Evolutionary conservation across 2,113 vertebrate species (phyloP), one percentile per base, ranked within the genome.

Genomic region (Paradisaea rubra): DNA sequence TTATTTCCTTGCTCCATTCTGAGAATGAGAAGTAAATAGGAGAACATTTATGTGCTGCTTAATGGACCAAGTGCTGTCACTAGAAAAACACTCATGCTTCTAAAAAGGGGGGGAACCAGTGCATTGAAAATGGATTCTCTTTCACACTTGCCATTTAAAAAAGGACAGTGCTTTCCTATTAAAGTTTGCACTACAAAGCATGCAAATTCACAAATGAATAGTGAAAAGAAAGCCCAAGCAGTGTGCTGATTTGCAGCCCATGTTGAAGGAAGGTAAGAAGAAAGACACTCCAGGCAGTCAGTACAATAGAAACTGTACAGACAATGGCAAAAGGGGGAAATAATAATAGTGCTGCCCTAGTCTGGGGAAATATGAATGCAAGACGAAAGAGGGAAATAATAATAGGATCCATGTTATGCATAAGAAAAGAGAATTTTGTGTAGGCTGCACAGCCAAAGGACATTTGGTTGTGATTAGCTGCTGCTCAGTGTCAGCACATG

Each of bases 341-440:
- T 80, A 94, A 80, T 76, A 73, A 49, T 22, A 81, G 45, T 50
- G 35, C 35, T 91, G 35, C 52, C 28, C 78, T 64, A 64, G 76
- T 65, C 76, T 68, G 35, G 27, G 79, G 54, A 88, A 95, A 94
- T 93, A 92, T 76, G 88, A 94, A 72, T 88, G 85, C 83, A 91
- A 68, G 56, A 90, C 49, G 37, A 96, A 95, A 81, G 65, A 37
- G 64, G 69, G 37, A 93, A 90, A 91, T 87, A 89, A 89, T 96
- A 96, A 80, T 52, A 74, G 69, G 44, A 93, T 84, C 70, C 68
- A 89, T 81, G 79, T 88, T 94, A 84, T 54, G 54, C 44, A 95
- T 77, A 79, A 52, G 60, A 94, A 94, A 89, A 72, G 78, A 86
- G 57, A 52, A 84, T 57, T 96, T 96, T 95, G 47, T 94, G 86